Base-by-base conservation (phyloP, 1,140 invertebrate species). In the Drosophila setifemur region DNA sequence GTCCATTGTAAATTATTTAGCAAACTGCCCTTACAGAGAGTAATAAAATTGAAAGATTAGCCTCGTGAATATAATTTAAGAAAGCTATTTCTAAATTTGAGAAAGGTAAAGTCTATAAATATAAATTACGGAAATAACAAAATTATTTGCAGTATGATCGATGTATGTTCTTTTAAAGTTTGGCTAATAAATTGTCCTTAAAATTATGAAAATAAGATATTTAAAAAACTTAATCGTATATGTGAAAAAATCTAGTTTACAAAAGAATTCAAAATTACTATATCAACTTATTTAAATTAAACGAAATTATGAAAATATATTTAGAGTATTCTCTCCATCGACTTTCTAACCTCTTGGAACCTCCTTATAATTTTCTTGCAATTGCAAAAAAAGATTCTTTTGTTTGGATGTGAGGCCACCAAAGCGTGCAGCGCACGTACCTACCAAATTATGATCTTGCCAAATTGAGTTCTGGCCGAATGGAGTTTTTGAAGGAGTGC, bases 391-490 rank as follows among this genome's bases (percentile, higher is more conserved):
- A 19, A 54, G 72, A 33, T 63, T 69, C 67, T 37, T 43, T 55
- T 50, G 37, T 48, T 48, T 11, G 7, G 6, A 14, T 14, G 14
- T 18, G 19, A 12, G 18, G 26, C 31, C 49, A 54, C 48, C 52
- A 75, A 85, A 85, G 81, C 71, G 79, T 86, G 79, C 66, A 75
- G 55, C 60, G 50, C 79, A 85, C 79, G 79, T 85, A 85, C 79
- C 53, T 60, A 33, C 48, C 4, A 40, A 70, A 76, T 75, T 40
- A 53, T 52, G 39, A 53, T 45, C 16, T 42, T 50, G 43, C 37
- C 66, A 44, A 54, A 72, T 72, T 72, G 60, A 64, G 61, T 66
- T 66, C 58, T 64, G 60, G 31, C 57, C 64, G 33, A 64, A 64
- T 66, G 61, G 19, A 52, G 47, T 47, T 40, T 52, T 43, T n/a